phyloP scores from a whole-genome alignment of 2,888 invertebrate genomes.

The Drosophila gaucha region DNA sequence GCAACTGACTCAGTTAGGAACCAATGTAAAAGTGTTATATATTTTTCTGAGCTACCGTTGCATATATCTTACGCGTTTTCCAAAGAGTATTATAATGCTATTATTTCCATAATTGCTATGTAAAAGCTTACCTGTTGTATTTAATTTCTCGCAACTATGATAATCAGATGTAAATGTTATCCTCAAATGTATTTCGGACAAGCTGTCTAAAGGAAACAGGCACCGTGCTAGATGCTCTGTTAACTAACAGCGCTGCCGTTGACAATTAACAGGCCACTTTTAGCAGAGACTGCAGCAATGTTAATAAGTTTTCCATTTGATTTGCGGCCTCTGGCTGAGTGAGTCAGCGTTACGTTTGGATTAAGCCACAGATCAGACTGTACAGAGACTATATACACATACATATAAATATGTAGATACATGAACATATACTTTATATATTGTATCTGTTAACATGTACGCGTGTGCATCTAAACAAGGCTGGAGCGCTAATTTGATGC shows the following conservation, averaged over 20 bases:
- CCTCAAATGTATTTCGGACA: slow-evolving; percentile 32
- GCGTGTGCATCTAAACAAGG: slow-evolving; percentile 50
- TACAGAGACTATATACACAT: background rate
- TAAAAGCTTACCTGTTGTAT: slow-evolving; percentile 14
- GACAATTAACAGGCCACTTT: background rate
- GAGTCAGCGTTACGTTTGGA: slow-evolving; percentile 19
- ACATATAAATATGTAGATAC: background rate
- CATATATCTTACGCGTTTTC: no score
- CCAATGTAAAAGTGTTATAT: no score
- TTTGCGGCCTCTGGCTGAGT: slow-evolving; percentile 27
- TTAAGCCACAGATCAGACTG: slow-evolving; percentile 25
- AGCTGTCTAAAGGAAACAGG: background rate
- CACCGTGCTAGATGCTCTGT: slow-evolving; percentile 6
- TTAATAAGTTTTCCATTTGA: slow-evolving; percentile 29
- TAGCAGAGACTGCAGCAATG: slow-evolving; percentile 7
- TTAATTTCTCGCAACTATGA: slow-evolving; percentile 14
- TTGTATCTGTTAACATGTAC: background rate
- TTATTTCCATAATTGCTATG: slow-evolving; percentile 16
- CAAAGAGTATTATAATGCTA: slow-evolving; percentile 4
- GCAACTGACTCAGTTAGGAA: no score
- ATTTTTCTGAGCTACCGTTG: no score
- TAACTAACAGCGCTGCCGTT: slow-evolving; percentile 35
- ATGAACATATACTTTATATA: background rate
- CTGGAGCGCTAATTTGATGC: slow-evolving; percentile 75
- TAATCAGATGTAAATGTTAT: slow-evolving; percentile 45